A percentile compares a stretch with the other conserved stretches of the same genome.
Conservation (phyloP, 1,140 invertebrate species). For the Cylas formicarius region DNA sequence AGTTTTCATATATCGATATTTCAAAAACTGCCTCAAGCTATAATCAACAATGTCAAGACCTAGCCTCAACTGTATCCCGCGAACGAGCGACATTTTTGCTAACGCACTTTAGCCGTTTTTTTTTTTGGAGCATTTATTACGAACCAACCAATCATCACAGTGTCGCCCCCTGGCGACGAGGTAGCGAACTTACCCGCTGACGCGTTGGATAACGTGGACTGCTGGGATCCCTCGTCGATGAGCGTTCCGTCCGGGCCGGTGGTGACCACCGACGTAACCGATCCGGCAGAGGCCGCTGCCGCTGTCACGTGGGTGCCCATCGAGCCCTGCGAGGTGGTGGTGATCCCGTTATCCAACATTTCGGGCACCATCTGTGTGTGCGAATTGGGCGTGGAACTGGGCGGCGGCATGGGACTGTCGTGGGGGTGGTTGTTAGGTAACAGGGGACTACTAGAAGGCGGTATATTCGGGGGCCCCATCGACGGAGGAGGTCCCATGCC, state of each 20-base stretch:
- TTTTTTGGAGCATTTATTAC: too few relatives aligned
- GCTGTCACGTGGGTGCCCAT: conserved; percentile 34
- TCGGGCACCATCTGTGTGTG: conserved; percentile 46
- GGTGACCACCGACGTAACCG: conserved; percentile 77
- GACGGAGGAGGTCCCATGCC: conserved; percentile 48
- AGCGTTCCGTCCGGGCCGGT: conserved; percentile 80
- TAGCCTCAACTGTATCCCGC: too few relatives aligned
- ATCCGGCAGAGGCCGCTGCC: conserved; percentile 43
- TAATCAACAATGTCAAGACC: too few relatives aligned
- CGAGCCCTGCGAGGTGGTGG: conserved; percentile 48
- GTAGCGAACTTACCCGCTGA: conserved; percentile 60
- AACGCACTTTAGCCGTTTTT: too few relatives aligned
- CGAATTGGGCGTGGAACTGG: conserved; percentile 53
- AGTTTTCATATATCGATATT: too few relatives aligned
- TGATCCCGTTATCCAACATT: conserved; percentile 52
- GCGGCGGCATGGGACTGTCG: conserved; percentile 53
- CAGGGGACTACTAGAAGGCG: conserved; percentile 38
- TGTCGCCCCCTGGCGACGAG: background rate
- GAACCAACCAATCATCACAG: too few relatives aligned
- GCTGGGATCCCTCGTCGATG: conserved; percentile 83
- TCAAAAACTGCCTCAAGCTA: too few relatives aligned
- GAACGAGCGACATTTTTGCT: too few relatives aligned
- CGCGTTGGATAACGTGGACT: conserved; percentile 84
- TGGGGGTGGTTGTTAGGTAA: conserved; percentile 45
- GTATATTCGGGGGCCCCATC: conserved; percentile 48